Evolutionary conservation across 2,797 vertebrate species (phyloP).

Genomic region (Cuculus canorus): DNA sequence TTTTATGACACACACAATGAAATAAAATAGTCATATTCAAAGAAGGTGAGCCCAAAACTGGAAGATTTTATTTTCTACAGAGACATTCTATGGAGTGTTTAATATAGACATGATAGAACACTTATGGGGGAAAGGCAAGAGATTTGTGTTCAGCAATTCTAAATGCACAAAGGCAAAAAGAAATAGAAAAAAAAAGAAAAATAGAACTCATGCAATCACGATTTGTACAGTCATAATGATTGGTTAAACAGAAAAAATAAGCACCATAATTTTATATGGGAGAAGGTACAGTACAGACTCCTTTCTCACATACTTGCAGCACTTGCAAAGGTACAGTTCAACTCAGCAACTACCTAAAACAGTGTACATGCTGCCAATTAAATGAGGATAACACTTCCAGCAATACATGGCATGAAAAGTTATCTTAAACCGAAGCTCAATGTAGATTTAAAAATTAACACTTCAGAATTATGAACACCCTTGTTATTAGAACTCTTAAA

Average conservation of each 20-base stretch:
- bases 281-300: neutral
- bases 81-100: neutral
- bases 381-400: neutral
- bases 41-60: neutral
- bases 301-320: slow-evolving; percentile 36
- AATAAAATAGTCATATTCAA: neutral
- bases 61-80: neutral
- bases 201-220: slow-evolving; percentile 16
- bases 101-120: neutral
- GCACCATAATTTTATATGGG: neutral
- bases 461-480: neutral
- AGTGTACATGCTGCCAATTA: neutral
- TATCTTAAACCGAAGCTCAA: neutral
- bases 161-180: neutral
- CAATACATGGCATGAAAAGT: slow-evolving; percentile 3
- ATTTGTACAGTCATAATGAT: neutral
- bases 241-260: neutral
- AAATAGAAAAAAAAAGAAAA: neutral
- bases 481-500: neutral
- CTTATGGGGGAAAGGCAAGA: slow-evolving; percentile 53
- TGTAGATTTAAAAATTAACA: neutral
- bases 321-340: neutral
- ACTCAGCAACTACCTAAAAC: neutral
- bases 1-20: neutral
- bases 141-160: neutral